These are phyloP conservation scores for Dendrolimus houi DNA, from an alignment of 2,888 invertebrate genomes.

Conservation along the genomic window DNA sequence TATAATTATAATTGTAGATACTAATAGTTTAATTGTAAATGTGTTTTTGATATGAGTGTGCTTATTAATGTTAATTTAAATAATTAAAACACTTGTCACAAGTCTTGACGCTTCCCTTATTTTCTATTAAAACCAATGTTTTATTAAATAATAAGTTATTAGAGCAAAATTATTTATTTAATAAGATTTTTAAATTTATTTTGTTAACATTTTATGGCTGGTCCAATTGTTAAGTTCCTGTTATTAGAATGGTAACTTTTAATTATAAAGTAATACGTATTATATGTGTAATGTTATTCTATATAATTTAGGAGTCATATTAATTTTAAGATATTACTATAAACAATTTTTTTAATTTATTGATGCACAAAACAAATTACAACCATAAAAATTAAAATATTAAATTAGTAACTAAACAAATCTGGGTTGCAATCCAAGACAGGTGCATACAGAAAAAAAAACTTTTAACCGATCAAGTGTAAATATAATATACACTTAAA, in stretches of 20 bases:
- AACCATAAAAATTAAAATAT: too few species aligned
- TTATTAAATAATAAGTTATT: neutral
- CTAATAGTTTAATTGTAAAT: neutral
- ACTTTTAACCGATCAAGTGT: too few species aligned
- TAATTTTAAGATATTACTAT: too few species aligned
- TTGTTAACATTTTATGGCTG: neutral
- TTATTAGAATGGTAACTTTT: neutral
- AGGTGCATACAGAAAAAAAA: too few species aligned
- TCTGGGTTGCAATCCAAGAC: too few species aligned
- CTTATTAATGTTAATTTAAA: neutral
- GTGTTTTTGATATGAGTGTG: neutral
- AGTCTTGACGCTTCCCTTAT: neutral
- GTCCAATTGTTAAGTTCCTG: neutral
- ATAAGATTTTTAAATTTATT: neutral
- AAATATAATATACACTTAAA: too few species aligned
- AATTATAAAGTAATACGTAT: neutral
- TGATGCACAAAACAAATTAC: too few species aligned
- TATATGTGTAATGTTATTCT: neutral
- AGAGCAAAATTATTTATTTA: neutral
- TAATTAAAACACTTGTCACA: neutral
- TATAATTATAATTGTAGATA: neutral
- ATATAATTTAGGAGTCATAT: too few species aligned
- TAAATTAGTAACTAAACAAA: too few species aligned
- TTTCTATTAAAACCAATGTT: neutral
- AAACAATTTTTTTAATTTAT: too few species aligned